Conservation (phyloP, 2,888 invertebrate species). For the Cepaea hortensis region DNA sequence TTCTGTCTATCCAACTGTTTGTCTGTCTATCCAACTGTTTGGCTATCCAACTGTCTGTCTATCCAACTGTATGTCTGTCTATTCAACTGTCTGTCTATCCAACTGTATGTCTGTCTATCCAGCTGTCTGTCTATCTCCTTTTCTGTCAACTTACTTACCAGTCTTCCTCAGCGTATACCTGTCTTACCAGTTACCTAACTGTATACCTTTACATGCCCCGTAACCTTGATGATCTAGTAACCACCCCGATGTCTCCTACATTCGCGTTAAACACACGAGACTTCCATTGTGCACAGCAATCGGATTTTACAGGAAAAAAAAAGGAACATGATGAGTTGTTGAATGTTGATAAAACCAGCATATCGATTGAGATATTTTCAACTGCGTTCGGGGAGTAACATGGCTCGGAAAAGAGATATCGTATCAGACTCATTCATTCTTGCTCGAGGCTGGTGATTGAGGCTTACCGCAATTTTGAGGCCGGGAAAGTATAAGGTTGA, state of each 20-base stretch:
- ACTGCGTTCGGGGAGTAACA: neutral
- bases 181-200: no score
- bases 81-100: neutral
- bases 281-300: no score
- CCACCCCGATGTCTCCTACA: no score
- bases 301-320: neutral
- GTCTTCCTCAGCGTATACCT: no score
- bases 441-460: neutral
- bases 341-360: neutral
- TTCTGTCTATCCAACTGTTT: neutral
- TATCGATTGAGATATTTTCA: conserved; percentile 1
- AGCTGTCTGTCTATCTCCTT: neutral
- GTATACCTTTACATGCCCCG: no score
- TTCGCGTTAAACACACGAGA: no score
- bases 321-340: neutral
- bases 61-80: neutral
- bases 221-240: no score
- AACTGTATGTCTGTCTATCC: neutral
- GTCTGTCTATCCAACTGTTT: neutral
- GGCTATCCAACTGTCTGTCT: neutral
- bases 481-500: neutral
- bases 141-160: neutral
- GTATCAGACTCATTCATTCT: neutral
- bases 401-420: neutral
- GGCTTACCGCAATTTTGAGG: neutral